Evolutionary conservation across 1,140 invertebrate genomes (phyloP).

Genomic region (Drosophila triauraria): DNA sequence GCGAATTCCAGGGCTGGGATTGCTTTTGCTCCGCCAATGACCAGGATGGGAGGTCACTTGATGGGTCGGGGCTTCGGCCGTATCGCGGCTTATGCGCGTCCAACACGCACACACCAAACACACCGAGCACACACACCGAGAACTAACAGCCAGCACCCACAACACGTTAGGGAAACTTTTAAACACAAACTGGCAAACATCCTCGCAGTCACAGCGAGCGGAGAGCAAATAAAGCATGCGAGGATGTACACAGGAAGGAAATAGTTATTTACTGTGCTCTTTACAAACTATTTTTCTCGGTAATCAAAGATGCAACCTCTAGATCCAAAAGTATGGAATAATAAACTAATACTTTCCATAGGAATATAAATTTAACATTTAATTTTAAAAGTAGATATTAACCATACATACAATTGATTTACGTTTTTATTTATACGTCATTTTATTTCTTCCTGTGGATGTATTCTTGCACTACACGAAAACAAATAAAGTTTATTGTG

Average conservation of each 20-base stretch:
- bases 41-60: neutral
- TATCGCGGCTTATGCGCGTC: slow-evolving; percentile 57
- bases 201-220: slow-evolving; percentile 36
- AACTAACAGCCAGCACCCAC: slow-evolving; percentile 48
- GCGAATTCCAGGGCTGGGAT: slow-evolving; percentile 30
- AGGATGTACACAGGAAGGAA: slow-evolving; percentile 15
- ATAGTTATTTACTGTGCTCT: neutral
- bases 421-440: too few relatives aligned
- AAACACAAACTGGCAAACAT: slow-evolving; percentile 52
- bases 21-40: slow-evolving; percentile 6
- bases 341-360: too few relatives aligned
- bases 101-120: slow-evolving; percentile 64
- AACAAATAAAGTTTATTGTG: slow-evolving; percentile 84
- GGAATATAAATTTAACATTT: too few relatives aligned
- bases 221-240: slow-evolving; percentile 64
- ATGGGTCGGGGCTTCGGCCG: slow-evolving; percentile 4
- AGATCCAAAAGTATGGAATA: too few relatives aligned
- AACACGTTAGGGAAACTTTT: slow-evolving; percentile 73
- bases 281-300: neutral
- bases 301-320: neutral
- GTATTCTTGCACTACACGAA: slow-evolving; percentile 56
- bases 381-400: too few relatives aligned
- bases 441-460: slow-evolving; percentile 11
- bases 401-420: too few relatives aligned
- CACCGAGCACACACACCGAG: slow-evolving; percentile 26